Evolutionary conservation across 2,113 vertebrate species (phyloP).

Genomic region (Odocoileus hemionus): DNA sequence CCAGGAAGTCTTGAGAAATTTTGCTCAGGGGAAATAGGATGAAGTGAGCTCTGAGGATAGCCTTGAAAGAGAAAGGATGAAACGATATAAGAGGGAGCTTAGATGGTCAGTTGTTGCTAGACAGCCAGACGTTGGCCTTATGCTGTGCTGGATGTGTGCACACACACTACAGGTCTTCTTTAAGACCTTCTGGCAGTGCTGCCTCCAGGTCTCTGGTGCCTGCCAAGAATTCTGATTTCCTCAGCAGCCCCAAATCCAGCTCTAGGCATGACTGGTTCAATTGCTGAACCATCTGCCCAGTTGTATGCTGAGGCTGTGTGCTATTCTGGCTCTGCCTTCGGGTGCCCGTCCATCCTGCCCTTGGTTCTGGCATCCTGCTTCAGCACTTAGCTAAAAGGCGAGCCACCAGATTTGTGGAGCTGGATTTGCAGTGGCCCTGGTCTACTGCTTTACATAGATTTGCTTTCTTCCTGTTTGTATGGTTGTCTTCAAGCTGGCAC

Average conservation of each 20-base stretch:
- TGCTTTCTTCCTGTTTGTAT: neutral
- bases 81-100: neutral
- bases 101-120: neutral
- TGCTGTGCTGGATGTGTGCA: fast-evolving
- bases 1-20: neutral
- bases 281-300: neutral
- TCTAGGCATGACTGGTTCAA: neutral
- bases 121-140: neutral
- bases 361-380: neutral
- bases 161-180: neutral
- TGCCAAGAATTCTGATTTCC: neutral
- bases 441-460: neutral
- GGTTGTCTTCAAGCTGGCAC: constrained; percentile 3
- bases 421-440: neutral
- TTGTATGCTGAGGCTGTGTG: neutral
- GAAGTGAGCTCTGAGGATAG: neutral
- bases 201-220: neutral
- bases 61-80: neutral
- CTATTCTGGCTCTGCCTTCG: neutral
- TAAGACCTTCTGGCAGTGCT: neutral
- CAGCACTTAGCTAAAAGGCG: neutral
- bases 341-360: neutral
- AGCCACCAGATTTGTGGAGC: neutral
- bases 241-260: neutral
- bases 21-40: neutral